phyloP scores from a whole-genome alignment of 2,797 vertebrate genomes.

The Diplodus sargus region DNA sequence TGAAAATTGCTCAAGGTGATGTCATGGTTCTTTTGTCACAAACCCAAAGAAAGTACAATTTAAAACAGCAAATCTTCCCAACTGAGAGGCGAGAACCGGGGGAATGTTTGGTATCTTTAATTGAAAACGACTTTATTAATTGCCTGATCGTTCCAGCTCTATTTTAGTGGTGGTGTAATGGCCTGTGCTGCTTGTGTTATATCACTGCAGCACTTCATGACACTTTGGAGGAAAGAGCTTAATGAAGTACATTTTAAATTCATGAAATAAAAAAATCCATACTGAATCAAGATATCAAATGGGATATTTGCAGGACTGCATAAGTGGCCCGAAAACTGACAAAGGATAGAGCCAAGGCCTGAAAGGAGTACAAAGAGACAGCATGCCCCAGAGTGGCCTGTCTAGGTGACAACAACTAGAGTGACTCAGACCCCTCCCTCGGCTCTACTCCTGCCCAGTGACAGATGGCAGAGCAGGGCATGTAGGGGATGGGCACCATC shows the following conservation, averaged over 20 bases:
- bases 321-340: slow-evolving; percentile 23
- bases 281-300: slow-evolving; percentile 17
- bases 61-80: not conserved
- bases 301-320: slow-evolving; percentile 22
- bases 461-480: slow-evolving; percentile 87
- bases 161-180: slow-evolving; percentile 13
- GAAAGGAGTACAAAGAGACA: slow-evolving; percentile 70
- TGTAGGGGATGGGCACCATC: slow-evolving; percentile 82
- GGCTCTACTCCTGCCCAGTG: slow-evolving; percentile 77
- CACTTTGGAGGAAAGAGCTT: slow-evolving; percentile 4
- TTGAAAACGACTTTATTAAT: slow-evolving; percentile 34
- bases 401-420: slow-evolving; percentile 75
- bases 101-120: slow-evolving; percentile 5
- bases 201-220: slow-evolving; percentile 13
- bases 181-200: not conserved
- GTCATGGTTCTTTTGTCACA: not conserved
- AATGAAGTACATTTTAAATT: slow-evolving; percentile 9
- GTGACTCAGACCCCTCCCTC: slow-evolving; percentile 76
- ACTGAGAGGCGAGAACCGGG: not conserved
- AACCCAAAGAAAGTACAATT: not conserved
- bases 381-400: slow-evolving; percentile 65
- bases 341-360: slow-evolving; percentile 49
- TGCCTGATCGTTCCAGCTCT: slow-evolving; percentile 1
- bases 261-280: slow-evolving; percentile 4
- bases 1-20: not conserved